These are phyloP conservation scores for Nematolebias whitei DNA, from an alignment of 2,113 vertebrate species.

Conservation along the genomic window DNA sequence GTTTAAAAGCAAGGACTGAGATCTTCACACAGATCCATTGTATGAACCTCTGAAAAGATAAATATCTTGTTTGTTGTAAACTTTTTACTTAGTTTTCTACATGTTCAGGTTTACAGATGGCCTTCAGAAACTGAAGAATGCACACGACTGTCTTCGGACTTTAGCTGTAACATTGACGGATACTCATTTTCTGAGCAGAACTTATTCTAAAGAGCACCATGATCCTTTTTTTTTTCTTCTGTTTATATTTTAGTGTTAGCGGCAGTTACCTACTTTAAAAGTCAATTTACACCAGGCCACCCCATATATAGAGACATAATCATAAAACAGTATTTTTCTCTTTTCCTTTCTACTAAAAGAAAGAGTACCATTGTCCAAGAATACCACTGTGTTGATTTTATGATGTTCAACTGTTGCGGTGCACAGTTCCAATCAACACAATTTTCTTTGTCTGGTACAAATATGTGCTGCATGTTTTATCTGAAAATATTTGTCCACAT, in stretches of 20 bases:
- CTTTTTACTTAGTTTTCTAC: not conserved
- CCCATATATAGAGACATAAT: conserved; percentile 8
- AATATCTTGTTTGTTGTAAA: not conserved
- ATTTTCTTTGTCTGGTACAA: too few relatives aligned
- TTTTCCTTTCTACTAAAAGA: not conserved
- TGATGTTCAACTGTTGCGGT: too few relatives aligned
- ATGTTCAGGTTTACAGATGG: not conserved
- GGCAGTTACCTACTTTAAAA: conserved; percentile 34
- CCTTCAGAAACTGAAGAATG: not conserved
- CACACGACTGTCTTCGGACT: not conserved
- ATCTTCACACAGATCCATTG: conserved; percentile 3
- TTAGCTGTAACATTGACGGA: too few relatives aligned
- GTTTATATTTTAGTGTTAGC: conserved; percentile 11
- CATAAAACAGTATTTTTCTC: not conserved
- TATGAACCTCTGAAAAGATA: not conserved
- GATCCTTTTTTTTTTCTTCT: not conserved
- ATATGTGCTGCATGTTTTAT: too few relatives aligned
- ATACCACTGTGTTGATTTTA: too few relatives aligned
- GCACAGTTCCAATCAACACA: too few relatives aligned
- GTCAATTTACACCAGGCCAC: conserved; percentile 13
- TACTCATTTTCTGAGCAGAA: not conserved
- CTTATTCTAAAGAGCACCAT: not conserved
- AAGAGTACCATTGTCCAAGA: too few relatives aligned
- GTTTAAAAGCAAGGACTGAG: conserved; percentile 25
- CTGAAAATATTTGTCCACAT: too few relatives aligned